Conservation (phyloP, 2,797 vertebrate genomes). For the Mus minutoides region DNA sequence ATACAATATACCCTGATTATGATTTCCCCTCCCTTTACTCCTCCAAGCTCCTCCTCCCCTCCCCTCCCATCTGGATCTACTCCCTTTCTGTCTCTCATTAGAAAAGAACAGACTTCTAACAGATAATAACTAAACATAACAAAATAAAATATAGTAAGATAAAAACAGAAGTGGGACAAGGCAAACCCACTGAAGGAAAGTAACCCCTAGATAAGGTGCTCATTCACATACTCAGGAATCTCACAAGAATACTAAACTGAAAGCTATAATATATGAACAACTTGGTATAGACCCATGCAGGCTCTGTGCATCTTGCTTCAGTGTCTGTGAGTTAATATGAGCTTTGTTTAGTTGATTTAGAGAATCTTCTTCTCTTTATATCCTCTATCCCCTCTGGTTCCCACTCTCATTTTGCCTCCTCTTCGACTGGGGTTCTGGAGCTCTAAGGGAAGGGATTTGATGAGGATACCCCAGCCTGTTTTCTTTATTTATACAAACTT, state of each 20-base stretch:
- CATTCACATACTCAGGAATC: neutral
- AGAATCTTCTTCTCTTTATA: neutral
- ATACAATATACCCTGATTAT: neutral
- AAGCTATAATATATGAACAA: neutral
- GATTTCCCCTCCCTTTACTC: neutral
- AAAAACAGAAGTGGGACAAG: neutral
- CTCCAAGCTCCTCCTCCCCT: neutral
- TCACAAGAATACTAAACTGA: neutral
- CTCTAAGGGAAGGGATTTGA: neutral
- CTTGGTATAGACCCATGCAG: neutral
- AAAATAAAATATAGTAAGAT: neutral
- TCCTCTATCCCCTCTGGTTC: neutral
- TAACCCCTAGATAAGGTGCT: neutral
- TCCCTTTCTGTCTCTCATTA: neutral
- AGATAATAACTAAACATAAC: neutral
- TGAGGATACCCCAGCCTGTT: neutral
- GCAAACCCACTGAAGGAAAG: neutral
- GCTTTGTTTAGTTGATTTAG: neutral
- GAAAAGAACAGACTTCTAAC: neutral
- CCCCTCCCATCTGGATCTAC: neutral
- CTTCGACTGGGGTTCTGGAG: neutral
- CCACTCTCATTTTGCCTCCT: neutral
- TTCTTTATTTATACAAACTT: constrained; percentile 67
- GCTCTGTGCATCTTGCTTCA: neutral
- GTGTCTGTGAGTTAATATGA: neutral